These are phyloP conservation scores for Semnornis frantzii DNA, from an alignment of 2,113 vertebrate genomes.

Conservation along the genomic window DNA sequence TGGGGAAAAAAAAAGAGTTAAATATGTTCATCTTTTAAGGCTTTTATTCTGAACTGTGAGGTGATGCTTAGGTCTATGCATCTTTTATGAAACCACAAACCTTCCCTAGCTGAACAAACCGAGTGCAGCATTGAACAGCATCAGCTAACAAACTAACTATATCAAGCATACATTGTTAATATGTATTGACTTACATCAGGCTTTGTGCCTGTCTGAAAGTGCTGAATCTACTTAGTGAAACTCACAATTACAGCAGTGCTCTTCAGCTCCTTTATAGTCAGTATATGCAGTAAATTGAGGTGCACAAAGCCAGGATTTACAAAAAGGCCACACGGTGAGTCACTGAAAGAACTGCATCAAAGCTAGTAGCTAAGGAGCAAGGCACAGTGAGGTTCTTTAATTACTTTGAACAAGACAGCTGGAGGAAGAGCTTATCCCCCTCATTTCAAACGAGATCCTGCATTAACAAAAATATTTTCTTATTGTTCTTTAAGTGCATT, in stretches of 20 bases:
- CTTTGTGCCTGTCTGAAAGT: not conserved
- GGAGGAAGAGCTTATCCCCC: not conserved
- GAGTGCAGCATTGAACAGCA: not conserved
- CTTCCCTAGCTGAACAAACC: not conserved
- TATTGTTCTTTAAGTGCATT: not conserved
- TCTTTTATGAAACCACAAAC: not conserved
- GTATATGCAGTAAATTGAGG: not conserved
- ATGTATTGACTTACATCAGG: not conserved
- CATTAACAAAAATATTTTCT: not conserved
- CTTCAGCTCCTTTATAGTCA: not conserved
- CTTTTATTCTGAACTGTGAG: not conserved
- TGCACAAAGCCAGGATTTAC: not conserved
- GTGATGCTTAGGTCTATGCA: not conserved
- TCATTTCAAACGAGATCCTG: not conserved
- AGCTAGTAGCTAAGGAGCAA: not conserved
- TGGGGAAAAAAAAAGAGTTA: not conserved
- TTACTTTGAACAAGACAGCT: not conserved
- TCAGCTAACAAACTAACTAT: not conserved
- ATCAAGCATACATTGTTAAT: not conserved
- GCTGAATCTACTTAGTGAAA: not conserved
- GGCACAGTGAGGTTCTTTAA: not conserved
- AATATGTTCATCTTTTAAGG: not conserved
- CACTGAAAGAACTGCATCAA: not conserved
- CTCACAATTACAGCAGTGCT: not conserved
- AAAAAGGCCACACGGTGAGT: slow-evolving; percentile 18